Evolutionary conservation across 2,888 invertebrate genomes (phyloP).

Genomic region (Hetaerina titia): DNA sequence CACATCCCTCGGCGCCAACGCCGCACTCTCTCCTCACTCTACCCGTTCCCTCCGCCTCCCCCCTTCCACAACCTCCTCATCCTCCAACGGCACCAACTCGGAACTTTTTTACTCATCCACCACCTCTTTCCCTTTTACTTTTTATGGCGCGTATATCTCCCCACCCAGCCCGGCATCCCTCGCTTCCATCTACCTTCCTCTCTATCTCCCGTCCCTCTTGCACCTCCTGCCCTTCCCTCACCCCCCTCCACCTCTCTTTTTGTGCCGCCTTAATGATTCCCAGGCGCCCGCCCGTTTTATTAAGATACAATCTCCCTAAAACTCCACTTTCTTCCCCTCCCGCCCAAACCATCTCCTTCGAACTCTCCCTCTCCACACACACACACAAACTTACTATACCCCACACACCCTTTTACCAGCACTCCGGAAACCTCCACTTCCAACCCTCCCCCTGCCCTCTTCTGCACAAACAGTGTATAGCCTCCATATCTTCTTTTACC

Average conservation of each 20-base stretch:
- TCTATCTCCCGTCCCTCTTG: not conserved
- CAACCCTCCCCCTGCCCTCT: not conserved
- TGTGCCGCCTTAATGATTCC: constrained; percentile 66
- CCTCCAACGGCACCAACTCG: constrained; percentile 14
- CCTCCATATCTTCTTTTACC: no score
- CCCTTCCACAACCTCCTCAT: not conserved
- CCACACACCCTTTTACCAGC: not conserved
- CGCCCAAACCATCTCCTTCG: not conserved
- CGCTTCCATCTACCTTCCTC: not conserved
- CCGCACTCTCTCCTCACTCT: not conserved
- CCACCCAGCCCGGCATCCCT: not conserved
- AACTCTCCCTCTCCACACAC: not conserved
- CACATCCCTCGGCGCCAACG: not conserved
- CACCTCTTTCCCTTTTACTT: constrained; percentile 53
- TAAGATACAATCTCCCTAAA: constrained; percentile 65
- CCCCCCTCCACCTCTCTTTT: not conserved
- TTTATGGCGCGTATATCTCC: constrained; percentile 51
- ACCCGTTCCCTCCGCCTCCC: not conserved
- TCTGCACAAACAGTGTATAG: no score
- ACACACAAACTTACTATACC: not conserved
- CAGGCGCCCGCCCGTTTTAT: constrained; percentile 65
- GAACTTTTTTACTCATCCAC: constrained; percentile 48
- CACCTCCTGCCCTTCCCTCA: not conserved
- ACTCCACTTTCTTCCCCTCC: constrained; percentile 2
- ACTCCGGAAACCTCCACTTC: not conserved